Base-by-base conservation (phyloP, 1,140 invertebrate species). In the Galleria mellonella region DNA sequence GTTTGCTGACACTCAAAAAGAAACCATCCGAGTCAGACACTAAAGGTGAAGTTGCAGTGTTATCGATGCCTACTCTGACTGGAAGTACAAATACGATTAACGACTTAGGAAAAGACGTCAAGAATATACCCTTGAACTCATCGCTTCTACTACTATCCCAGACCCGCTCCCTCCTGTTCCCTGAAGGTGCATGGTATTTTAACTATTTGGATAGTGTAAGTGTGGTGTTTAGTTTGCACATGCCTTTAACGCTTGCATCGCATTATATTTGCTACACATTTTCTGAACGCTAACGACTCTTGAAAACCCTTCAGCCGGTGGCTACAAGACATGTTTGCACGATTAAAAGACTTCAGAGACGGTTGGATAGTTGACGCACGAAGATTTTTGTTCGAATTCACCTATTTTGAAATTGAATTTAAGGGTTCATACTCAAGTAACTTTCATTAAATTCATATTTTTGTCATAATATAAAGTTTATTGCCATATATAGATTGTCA, bases 121-220 rank as follows among this genome's bases (percentile, higher is more conserved):
- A 81, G 14, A 55, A 32, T 14, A 60, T 84, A 8, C 79, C 79
- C 6, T 44, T 84, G 8, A 63, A 54, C 44, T 71, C 77, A 8
- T 76, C 79, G 35, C 43, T 84, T 1, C 53, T 71, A 4, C 60
- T 84, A 1, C 47, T 84, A 1, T 63, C 64, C 39, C 81, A 82
- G 57, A 78, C 76, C 30, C 62, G 75, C 32, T 66, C 57, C 33
- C 60, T 79, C 9, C 57, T 83, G 11, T 57, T 29, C 30, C 72
- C 77, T 11, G 72, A 82, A 9, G 73, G 64, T 76, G 75, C 69
- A 74, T 83, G 77, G 77, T 84, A 84, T 71, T 84, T 66, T 82
- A 66, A 74, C 60, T 83, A 82, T 52, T 64, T 83, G 62, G 70
- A 83, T 66, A 51, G 71, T 78, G 76, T 83, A 79, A 83, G 77